Conservation (phyloP, 2,113 vertebrate species). For the Takifugu flavidus region DNA sequence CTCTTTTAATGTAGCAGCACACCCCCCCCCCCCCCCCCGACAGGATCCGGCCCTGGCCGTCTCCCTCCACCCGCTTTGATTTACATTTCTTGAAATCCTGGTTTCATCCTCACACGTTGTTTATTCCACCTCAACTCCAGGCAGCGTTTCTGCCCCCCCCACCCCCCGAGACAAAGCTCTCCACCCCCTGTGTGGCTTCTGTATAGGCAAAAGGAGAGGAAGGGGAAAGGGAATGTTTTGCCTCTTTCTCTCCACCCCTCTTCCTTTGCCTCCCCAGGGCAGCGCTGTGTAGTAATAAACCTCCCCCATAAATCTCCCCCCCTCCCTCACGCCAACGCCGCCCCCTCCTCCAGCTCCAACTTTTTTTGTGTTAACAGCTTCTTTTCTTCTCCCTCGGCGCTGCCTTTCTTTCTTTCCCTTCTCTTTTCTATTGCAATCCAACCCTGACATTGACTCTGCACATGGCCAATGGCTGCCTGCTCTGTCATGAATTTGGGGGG, state of each 20-base stretch:
- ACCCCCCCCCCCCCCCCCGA: slow-evolving; percentile 16
- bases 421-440: slow-evolving; percentile 55
- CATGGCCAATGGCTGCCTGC: slow-evolving; percentile 62
- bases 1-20: slow-evolving; percentile 57
- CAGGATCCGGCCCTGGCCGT: slow-evolving; percentile 9
- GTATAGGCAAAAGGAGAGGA: slow-evolving; percentile 50
- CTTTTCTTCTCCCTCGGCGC: slow-evolving; percentile 33
- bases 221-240: slow-evolving; percentile 66
- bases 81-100: neutral
- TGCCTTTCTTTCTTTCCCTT: slow-evolving; percentile 21
- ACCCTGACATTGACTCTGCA: slow-evolving; percentile 62
- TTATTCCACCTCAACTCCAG: slow-evolving; percentile 7
- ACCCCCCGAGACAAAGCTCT: slow-evolving; percentile 44
- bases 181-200: slow-evolving; percentile 51
- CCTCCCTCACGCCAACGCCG: slow-evolving; percentile 50
- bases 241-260: slow-evolving; percentile 35
- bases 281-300: slow-evolving; percentile 72
- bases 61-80: neutral
- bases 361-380: slow-evolving; percentile 41
- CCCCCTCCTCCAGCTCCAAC: slow-evolving; percentile 55
- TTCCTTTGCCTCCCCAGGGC: slow-evolving; percentile 61
- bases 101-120: neutral
- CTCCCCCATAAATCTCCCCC: slow-evolving; percentile 69
- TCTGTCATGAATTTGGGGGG: slow-evolving; percentile 44
- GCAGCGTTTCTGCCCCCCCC: slow-evolving; percentile 3